These are phyloP conservation scores for Phrixothrix hirtus DNA, from an alignment of 2,888 invertebrate genomes.

Conservation along the genomic window DNA sequence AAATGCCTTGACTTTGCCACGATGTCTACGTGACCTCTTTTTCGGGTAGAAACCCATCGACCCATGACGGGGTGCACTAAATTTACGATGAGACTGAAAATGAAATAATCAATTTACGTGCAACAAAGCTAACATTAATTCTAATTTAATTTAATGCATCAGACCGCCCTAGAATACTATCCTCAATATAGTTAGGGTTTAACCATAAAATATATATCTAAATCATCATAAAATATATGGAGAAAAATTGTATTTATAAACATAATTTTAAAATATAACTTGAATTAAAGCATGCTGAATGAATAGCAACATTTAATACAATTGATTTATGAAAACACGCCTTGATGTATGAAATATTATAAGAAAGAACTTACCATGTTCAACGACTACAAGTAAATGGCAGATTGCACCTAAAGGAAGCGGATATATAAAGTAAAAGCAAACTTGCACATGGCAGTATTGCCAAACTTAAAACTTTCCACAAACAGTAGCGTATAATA, in stretches of 20 bases:
- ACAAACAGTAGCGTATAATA: not conserved
- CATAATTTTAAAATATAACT: no score
- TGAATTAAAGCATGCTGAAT: not conserved
- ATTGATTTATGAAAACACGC: conserved; percentile 13
- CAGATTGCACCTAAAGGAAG: conserved; percentile 2
- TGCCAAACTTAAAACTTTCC: conserved; percentile 1
- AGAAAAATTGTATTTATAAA: conserved; percentile 7
- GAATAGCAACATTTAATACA: conserved; percentile 10
- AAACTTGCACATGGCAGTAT: not conserved
- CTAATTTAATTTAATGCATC: conserved; percentile 49
- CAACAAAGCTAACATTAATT: no score
- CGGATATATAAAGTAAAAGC: not conserved
- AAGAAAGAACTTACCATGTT: conserved; percentile 17
- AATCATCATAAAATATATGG: conserved; percentile 64
- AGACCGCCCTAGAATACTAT: conserved; percentile 77
- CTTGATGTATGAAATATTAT: not conserved
- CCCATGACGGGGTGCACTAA: conserved; percentile 99
- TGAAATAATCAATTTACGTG: no score
- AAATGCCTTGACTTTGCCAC: conserved; percentile 99
- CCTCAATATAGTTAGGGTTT: conserved; percentile 68
- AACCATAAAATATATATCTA: conserved; percentile 69
- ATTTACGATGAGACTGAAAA: conserved; percentile 96
- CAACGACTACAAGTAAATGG: conserved; percentile 22
- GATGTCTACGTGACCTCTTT: conserved; percentile 93
- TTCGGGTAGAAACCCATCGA: conserved; percentile 99